Base-by-base conservation (phyloP, 2,888 invertebrate genomes). In the Teleogryllus oceanicus region DNA sequence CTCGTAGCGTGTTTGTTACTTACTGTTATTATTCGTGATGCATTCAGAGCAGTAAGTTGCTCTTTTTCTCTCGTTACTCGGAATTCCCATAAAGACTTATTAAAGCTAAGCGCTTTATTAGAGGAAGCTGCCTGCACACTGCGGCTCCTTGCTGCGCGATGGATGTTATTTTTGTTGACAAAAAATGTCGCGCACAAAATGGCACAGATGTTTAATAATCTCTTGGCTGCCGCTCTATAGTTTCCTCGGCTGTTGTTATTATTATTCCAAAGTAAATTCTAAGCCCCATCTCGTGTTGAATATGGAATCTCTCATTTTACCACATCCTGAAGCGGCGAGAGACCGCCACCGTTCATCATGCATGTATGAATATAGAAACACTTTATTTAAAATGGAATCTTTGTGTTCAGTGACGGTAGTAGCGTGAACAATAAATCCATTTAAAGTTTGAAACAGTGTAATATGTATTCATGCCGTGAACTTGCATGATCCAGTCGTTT, bases 361-460 rank as follows among this genome's bases (percentile, higher is more conserved):
- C 77, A 77, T 74, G 80, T 76, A 80, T 77, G 77, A 80, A 77
- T 77, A 77, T 77, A 74, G 77, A 80, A 80, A 80, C 80, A 77
- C 80, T 80, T 80, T 37, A 77, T 75, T 77, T 74, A 74, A 80
- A 51, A 77, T 20, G 74, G 74, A 77, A 74, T 77, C 74, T 80
- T 75, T 74, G 77, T 74, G 77, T 74, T 77, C 77, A 77, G 74
- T 50, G 79, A 49, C 76, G 50, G 50, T 77, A 49, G 77, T 50
- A 51, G 75, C 80, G 62, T 76, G 77, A 80, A 82, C 82, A 81
- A 82, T 82, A 82, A 82, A 82, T 82, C 82, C 81, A 80, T 81
- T 81, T 81, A 80, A 82, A 82, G 81, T 82, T 82, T 82, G 80
- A 81, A 82, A 82, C 81, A 82, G 76, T 77, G 81, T 80, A 78